Evolutionary conservation across 2,113 vertebrate genomes (phyloP), one percentile per base, ranked within the genome.

Genomic region (Rhodinocichla rosea): DNA sequence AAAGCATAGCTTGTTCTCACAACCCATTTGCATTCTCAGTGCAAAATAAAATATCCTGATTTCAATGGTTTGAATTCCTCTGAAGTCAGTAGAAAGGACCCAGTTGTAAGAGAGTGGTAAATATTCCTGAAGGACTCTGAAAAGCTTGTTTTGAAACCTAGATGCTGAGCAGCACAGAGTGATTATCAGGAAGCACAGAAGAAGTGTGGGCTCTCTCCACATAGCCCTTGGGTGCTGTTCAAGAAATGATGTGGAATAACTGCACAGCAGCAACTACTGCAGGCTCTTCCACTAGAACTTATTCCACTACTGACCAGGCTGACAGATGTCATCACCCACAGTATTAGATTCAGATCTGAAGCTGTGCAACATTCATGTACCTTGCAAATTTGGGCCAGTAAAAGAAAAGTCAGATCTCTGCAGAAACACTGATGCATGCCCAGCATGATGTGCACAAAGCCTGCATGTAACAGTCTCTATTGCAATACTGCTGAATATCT

Each of bases 211-310:
- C 18, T 39, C 22, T 22, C 17, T 70, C 35, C n/a, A 28, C 13
- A 10, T 0, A 28, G 50, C 20, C 15, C 28, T 49, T 49, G 39
- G 35, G 26, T 1, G 1, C n/a, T 22, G 10, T 26, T 65, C 13
- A 32, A 40, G 59, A 44, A 73, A 50, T 12, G 9, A 7, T 4
- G 0, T 26, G 40, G 33, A 65, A 45, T 50, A 83, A 52, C 4
- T 23, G 12, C 15, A 23, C 27, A 64, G 40, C 53, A 69, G 15
- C 3, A 1, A 11, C 30, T 44, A 5, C 53, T 93, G 52, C 45
- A 73, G 44, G 33, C 6, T 85, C 16, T 88, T 80, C 69, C 30
- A 22, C 35, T 59, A 3, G 7, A 71, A 70, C 7, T 60, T 67
- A 40, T 15, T 28, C 15, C 20, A 37, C n/a, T 60, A 2, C 27